Evolutionary conservation across 2,113 vertebrate genomes (phyloP).

Genomic region (Bujurquina vittata): DNA sequence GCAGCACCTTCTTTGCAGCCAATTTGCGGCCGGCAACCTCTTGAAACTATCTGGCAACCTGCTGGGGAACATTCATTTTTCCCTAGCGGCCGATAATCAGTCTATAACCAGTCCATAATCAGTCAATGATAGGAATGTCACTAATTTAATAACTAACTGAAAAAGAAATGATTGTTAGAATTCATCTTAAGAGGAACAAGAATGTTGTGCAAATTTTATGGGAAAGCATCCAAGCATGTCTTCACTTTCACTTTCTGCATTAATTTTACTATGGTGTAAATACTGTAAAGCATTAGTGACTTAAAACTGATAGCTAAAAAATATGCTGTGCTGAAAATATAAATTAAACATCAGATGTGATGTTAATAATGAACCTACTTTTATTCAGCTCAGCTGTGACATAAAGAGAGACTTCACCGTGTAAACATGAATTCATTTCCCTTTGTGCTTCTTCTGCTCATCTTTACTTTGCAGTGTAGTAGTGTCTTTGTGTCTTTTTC

Average conservation of each 20-base stretch:
- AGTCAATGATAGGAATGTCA: rapidly evolving
- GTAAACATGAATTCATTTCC: not conserved
- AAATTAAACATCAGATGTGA: not conserved
- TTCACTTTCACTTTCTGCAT: not conserved
- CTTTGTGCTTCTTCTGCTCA: no score
- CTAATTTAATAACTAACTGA: not conserved
- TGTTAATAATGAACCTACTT: not conserved
- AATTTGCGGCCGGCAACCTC: not conserved
- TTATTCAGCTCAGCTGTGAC: not conserved
- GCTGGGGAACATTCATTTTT: not conserved
- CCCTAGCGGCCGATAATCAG: not conserved
- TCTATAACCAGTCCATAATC: no score
- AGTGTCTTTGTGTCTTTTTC: not conserved
- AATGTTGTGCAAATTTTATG: not conserved
- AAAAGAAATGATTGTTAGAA: not conserved
- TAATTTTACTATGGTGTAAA: not conserved
- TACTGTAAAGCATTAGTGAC: not conserved
- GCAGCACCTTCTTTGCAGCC: no score
- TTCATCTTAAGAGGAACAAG: not conserved
- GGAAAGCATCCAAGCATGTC: not conserved
- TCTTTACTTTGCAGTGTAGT: no score
- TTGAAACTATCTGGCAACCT: not conserved
- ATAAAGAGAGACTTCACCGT: not conserved
- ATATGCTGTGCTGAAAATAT: not conserved
- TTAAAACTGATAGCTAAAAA: not conserved